Base-by-base conservation (phyloP, 2,888 invertebrate species). In the Coleophora flavipennella region DNA sequence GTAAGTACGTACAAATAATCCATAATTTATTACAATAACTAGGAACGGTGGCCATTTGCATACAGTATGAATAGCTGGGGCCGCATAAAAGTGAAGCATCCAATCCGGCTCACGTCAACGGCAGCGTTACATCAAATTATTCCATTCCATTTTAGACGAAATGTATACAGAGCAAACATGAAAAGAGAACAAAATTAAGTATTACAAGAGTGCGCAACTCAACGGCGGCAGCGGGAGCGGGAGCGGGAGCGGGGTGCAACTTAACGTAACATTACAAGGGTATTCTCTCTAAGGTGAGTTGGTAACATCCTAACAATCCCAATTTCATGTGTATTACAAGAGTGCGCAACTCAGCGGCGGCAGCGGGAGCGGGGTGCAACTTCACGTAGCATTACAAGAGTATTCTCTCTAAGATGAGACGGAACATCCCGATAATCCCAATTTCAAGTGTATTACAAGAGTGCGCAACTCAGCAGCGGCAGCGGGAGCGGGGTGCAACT, bases 91-190 rank as follows among this genome's bases (percentile, higher is more conserved):
- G 50, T 50, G 62, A 55, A 56, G 57, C 61, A 52, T 57, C 59
- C 59, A 62, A 62, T 60, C 62, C 55, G 53, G 57, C 61, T 57
- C 73, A 67, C 71, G 73, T 64, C 76, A 57, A 68, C 63, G 66
- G 55, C 67, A 56, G 66, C 64, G 61, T 67, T 66, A 67, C 74
- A 63, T 68, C 68, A 71, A 77, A 76, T 78, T 75, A 77, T 78
- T 76, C 76, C 72, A 70, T 75, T 72, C 68, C 74, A 72, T 76
- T 80, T 77, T 79, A 78, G 74, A 74, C 73, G 75, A 70, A 77
- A 78, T 77, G 72, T 80, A 75, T 77, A 78, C 79, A 74, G 77
- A 80, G 70, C 75, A 77, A 81, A 80, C 80, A 80, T 80, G 78
- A 76, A 79, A 79, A 79, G 77, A 77, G 80, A 79, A 75, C 75